Conservation (phyloP, 2,797 vertebrate species). For the Antrozous pallidus region DNA sequence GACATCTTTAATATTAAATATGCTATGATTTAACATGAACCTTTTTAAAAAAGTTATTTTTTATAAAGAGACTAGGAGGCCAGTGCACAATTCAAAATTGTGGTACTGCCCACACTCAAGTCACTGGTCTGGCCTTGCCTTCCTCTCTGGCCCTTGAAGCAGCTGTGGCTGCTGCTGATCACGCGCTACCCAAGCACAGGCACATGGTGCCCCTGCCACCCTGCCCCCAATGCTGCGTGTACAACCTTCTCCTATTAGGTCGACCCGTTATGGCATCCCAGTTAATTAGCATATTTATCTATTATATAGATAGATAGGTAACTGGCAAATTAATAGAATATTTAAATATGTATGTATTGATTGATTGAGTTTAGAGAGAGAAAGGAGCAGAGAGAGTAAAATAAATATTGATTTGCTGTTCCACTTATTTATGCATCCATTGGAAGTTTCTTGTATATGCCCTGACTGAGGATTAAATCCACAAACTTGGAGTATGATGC, state of each 20-base stretch:
- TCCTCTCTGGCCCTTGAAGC: too few species aligned
- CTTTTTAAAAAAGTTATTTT: not conserved
- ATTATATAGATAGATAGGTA: not conserved
- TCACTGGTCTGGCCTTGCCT: too few species aligned
- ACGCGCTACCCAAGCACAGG: too few species aligned
- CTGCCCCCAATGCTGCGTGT: too few species aligned
- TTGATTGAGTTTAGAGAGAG: not conserved
- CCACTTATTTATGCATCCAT: not conserved
- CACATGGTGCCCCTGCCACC: fast-evolving
- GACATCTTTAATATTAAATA: not conserved
- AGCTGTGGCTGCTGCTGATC: too few species aligned
- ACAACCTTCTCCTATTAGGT: too few species aligned
- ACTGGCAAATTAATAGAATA: not conserved
- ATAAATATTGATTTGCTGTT: not conserved
- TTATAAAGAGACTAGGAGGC: too few species aligned
- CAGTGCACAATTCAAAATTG: too few species aligned
- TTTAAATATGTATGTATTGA: not conserved
- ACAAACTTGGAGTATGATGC: not conserved
- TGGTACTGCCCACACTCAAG: fast-evolving
- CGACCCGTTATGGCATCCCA: too few species aligned
- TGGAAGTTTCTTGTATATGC: not conserved
- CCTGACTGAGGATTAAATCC: not conserved
- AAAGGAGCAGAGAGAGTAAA: not conserved
- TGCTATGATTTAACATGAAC: not conserved
- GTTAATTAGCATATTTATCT: too few species aligned